Evolutionary conservation across 2,113 vertebrate species (phyloP).

Genomic region (Heterocephalus glaber): DNA sequence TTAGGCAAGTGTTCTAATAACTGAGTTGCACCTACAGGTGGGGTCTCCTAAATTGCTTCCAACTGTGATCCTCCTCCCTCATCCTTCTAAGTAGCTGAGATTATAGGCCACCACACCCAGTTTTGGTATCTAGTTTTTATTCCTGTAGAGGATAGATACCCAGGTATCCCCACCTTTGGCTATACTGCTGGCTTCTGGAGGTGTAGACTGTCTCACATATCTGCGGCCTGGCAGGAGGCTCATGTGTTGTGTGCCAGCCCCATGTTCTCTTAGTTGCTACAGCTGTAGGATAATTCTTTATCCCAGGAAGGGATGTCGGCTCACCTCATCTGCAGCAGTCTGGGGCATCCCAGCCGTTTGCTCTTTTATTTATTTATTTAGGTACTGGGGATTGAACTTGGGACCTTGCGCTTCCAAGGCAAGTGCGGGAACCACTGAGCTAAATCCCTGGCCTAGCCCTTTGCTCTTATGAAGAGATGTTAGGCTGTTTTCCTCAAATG

Average conservation of each 20-base stretch:
- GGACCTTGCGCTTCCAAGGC: no score
- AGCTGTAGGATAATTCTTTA: neutral
- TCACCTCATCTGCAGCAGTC: neutral
- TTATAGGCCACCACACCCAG: neutral
- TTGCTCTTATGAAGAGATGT: neutral
- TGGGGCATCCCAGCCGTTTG: neutral
- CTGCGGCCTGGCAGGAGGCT: neutral
- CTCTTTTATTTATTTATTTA: no score
- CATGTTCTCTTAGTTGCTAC: neutral
- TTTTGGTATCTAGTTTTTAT: neutral
- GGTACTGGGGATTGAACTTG: no score
- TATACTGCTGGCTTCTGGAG: no score
- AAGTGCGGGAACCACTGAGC: no score
- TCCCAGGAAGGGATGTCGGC: neutral
- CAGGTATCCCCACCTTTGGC: neutral
- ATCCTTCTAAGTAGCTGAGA: neutral
- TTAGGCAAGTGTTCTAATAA: neutral
- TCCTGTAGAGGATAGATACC: neutral
- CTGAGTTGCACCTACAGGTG: neutral
- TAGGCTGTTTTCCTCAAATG: neutral
- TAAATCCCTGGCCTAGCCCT: no score
- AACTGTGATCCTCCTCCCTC: neutral
- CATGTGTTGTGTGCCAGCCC: no score
- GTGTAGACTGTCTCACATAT: neutral
- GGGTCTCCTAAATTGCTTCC: neutral